Evolutionary conservation across 2,797 vertebrate species (phyloP).

Genomic region (Erpetoichthys calabaricus): DNA sequence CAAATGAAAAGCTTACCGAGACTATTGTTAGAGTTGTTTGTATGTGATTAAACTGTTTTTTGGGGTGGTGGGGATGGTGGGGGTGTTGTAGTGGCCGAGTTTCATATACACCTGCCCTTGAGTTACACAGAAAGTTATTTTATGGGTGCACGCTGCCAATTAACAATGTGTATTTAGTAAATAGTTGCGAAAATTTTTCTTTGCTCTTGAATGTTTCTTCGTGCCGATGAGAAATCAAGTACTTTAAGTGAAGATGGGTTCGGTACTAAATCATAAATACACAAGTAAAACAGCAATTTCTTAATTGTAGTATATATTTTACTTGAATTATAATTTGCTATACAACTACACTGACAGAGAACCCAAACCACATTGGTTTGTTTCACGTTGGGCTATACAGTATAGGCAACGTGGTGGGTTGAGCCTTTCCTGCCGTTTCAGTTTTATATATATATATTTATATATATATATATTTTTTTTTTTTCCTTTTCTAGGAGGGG

Average conservation of each 20-base stretch:
- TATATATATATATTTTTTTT: no score
- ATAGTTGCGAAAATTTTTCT: slow-evolving; percentile 36
- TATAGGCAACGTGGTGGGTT: no score
- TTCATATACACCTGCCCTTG: slow-evolving; percentile 54
- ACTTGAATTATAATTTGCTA: no score
- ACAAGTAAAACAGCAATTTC: slow-evolving; percentile 34
- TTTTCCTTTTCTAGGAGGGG: slow-evolving; percentile 65
- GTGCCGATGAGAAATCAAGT: slow-evolving; percentile 26
- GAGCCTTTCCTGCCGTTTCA: slow-evolving; percentile 9
- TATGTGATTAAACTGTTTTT: slow-evolving; percentile 44
- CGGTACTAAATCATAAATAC: slow-evolving; percentile 42
- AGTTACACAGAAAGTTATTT: slow-evolving; percentile 47
- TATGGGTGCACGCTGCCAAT: slow-evolving; percentile 30
- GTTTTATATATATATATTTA: slow-evolving; percentile 16
- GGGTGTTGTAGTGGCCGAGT: slow-evolving; percentile 14
- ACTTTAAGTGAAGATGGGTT: slow-evolving; percentile 38
- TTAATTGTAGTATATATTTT: no score
- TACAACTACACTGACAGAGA: no score
- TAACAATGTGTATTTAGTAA: slow-evolving; percentile 35
- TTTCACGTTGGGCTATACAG: no score
- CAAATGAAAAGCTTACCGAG: slow-evolving; percentile 48
- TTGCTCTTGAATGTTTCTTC: slow-evolving; percentile 12
- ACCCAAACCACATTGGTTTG: no score
- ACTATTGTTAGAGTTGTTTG: slow-evolving; percentile 53
- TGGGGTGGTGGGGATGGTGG: slow-evolving; percentile 32